Conservation (phyloP, 1,140 invertebrate genomes). For the Sesamia nonagrioides region DNA sequence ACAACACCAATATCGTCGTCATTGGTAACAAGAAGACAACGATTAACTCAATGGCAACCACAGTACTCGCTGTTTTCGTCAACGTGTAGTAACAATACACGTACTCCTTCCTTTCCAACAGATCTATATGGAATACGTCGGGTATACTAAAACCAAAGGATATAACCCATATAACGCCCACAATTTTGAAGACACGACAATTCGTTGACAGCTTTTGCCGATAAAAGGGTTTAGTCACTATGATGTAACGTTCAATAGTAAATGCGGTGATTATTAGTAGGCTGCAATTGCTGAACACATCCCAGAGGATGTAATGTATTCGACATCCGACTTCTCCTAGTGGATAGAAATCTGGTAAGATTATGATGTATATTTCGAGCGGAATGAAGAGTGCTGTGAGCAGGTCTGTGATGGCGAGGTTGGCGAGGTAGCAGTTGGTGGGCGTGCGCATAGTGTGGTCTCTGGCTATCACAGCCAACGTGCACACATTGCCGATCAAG, state of each 20-base stretch:
- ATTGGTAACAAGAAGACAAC: slow-evolving; percentile 95
- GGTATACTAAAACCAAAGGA: slow-evolving; percentile 93
- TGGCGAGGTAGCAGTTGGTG: slow-evolving; percentile 97
- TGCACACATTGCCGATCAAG: slow-evolving; percentile 96
- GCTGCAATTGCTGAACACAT: slow-evolving; percentile 97
- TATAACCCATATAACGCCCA: slow-evolving; percentile 91
- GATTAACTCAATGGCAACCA: slow-evolving; percentile 93
- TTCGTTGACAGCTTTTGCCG: slow-evolving; percentile 94
- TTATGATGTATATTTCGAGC: slow-evolving; percentile 95
- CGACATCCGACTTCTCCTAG: slow-evolving; percentile 96
- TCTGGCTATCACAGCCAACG: slow-evolving; percentile 96
- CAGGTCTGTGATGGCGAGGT: slow-evolving; percentile 96
- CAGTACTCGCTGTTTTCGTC: slow-evolving; percentile 88
- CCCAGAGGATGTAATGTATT: slow-evolving; percentile 93
- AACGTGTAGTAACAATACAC: slow-evolving; percentile 87
- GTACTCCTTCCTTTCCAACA: slow-evolving; percentile 84
- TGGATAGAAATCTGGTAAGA: slow-evolving; percentile 94
- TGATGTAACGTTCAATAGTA: slow-evolving; percentile 93
- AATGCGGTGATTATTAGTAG: slow-evolving; percentile 95
- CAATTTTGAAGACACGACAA: slow-evolving; percentile 92
- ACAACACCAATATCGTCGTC: slow-evolving; percentile 94
- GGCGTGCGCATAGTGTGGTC: slow-evolving; percentile 97
- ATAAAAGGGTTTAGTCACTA: slow-evolving; percentile 92
- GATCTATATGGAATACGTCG: slow-evolving; percentile 91
- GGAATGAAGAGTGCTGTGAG: slow-evolving; percentile 93